phyloP scores from a whole-genome alignment of 2,797 vertebrate species.

The Falco columbarius region DNA sequence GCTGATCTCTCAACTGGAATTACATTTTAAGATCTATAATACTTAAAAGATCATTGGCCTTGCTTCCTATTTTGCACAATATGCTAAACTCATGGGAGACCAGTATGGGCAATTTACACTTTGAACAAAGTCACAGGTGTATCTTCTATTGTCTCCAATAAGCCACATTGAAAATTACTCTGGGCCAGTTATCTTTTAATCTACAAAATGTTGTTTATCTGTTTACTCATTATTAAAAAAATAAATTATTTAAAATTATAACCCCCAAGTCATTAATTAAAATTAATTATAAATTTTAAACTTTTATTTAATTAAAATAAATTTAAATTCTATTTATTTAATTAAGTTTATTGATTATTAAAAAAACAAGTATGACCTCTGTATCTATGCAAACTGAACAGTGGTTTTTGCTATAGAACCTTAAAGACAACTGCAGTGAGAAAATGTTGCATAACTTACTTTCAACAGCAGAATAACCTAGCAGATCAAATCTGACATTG shows the following conservation, averaged over 20 bases:
- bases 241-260: too few species aligned
- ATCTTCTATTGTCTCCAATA: rapidly evolving
- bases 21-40: not conserved
- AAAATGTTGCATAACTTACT: not conserved
- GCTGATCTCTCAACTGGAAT: not conserved
- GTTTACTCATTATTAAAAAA: not conserved
- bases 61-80: not conserved
- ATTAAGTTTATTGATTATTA: too few species aligned
- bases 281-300: too few species aligned
- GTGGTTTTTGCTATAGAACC: not conserved
- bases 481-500: not conserved
- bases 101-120: not conserved
- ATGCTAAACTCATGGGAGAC: not conserved
- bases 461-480: not conserved
- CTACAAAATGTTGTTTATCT: not conserved
- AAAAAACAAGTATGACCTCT: not conserved
- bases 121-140: not conserved
- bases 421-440: not conserved
- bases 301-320: too few species aligned
- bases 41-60: not conserved
- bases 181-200: not conserved
- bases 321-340: too few species aligned
- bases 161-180: rapidly evolving
- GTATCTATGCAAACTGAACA: not conserved
- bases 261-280: too few species aligned